Conservation (phyloP, 2,888 invertebrate species). For the Netelia melanura region DNA sequence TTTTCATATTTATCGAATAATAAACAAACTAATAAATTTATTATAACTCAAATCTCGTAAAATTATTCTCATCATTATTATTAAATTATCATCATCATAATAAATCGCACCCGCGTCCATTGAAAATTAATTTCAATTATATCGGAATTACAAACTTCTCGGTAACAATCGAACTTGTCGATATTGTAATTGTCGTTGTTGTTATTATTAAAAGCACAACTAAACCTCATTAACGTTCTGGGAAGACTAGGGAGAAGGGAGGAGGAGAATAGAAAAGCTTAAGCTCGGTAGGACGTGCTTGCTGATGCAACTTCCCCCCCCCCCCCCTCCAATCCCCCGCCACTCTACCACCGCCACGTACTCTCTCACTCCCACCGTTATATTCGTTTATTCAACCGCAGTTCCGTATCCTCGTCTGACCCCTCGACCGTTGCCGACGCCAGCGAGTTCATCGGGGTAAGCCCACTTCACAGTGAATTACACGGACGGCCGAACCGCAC, state of each 20-base stretch:
- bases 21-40: no score
- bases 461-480: slow-evolving; percentile 63
- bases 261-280: slow-evolving; percentile 3
- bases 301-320: not conserved
- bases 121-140: no score
- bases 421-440: slow-evolving; percentile 20
- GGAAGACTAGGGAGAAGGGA: not conserved
- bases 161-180: not conserved
- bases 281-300: slow-evolving; percentile 8
- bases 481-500: slow-evolving; percentile 59
- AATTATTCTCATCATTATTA: no score
- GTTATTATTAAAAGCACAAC: not conserved
- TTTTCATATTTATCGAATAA: no score
- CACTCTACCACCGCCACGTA: not conserved
- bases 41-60: no score
- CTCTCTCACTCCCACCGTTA: slow-evolving; percentile 12
- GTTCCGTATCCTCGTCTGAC: slow-evolving; percentile 32
- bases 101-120: no score
- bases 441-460: slow-evolving; percentile 22
- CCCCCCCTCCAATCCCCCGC: not conserved
- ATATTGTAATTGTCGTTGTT: slow-evolving; percentile 15
- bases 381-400: slow-evolving; percentile 59
- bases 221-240: slow-evolving; percentile 5
- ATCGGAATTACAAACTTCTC: no score
- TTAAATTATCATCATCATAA: no score